Conservation (phyloP, 2,113 vertebrate species). For the Psettodes erumei region DNA sequence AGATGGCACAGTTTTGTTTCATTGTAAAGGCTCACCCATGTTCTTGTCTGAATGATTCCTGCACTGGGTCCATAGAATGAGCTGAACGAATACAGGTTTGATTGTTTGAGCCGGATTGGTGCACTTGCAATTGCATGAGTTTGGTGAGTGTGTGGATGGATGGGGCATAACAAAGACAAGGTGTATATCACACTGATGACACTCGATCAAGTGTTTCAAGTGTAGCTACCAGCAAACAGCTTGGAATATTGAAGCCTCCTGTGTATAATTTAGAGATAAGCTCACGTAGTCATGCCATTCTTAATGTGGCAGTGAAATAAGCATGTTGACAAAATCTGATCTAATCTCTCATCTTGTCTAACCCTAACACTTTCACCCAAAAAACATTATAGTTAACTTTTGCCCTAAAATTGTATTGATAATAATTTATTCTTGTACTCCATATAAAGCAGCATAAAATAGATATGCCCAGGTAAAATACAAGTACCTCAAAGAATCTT, state of each 20-base stretch:
- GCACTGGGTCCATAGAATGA: background rate
- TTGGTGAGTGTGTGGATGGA: constrained; percentile 19
- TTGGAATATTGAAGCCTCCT: constrained; percentile 17
- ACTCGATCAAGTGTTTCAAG: constrained; percentile 41
- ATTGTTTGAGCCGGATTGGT: constrained; percentile 18
- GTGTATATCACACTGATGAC: constrained; percentile 34
- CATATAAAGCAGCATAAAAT: background rate
- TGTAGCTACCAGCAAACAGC: constrained; percentile 9
- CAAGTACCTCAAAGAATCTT: background rate
- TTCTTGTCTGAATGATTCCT: constrained; percentile 34
- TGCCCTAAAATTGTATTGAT: background rate
- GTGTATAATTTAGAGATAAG: background rate
- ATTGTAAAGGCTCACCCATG: constrained; percentile 4
- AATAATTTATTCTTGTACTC: background rate
- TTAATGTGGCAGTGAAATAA: constrained; percentile 1
- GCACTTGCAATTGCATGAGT: constrained; percentile 4
- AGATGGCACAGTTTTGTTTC: constrained; percentile 25
- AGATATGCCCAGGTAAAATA: background rate
- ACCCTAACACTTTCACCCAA: background rate
- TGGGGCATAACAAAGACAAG: constrained; percentile 16
- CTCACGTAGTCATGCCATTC: constrained; percentile 8
- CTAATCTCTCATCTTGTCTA: background rate
- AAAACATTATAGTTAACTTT: background rate
- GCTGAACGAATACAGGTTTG: constrained; percentile 21
- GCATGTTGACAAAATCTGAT: background rate